phyloP scores from a whole-genome alignment of 2,113 vertebrate genomes.

The Etheostoma cragini region DNA sequence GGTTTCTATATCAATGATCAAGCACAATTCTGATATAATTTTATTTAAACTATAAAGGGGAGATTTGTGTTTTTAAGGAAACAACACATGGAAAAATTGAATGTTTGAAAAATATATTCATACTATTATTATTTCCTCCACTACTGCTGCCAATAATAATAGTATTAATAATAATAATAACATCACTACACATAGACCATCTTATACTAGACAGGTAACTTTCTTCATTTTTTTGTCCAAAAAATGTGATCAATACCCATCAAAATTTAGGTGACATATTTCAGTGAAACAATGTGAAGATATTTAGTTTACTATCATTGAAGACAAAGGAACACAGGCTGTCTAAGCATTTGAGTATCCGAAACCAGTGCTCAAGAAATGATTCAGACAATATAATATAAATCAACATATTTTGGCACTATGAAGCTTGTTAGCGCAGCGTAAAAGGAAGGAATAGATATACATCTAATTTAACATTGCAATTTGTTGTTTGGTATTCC shows the following conservation, averaged over 20 bases:
- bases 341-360: neutral
- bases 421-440: neutral
- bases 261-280: no score
- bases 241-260: neutral
- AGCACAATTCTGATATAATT: neutral
- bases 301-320: neutral
- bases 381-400: neutral
- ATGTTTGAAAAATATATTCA: neutral
- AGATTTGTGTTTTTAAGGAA: neutral
- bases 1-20: neutral
- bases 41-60: constrained; percentile 5
- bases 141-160: neutral
- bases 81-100: neutral
- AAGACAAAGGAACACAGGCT: neutral
- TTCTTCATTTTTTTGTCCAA: neutral
- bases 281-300: neutral
- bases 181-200: neutral
- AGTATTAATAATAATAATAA: no score
- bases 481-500: constrained; percentile 39
- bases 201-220: neutral
- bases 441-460: neutral
- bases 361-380: neutral
- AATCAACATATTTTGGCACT: neutral
- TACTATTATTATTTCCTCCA: neutral
- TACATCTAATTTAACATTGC: constrained; percentile 3